phyloP scores from a whole-genome alignment of 2,113 vertebrate genomes.

The Apeltes quadracus region DNA sequence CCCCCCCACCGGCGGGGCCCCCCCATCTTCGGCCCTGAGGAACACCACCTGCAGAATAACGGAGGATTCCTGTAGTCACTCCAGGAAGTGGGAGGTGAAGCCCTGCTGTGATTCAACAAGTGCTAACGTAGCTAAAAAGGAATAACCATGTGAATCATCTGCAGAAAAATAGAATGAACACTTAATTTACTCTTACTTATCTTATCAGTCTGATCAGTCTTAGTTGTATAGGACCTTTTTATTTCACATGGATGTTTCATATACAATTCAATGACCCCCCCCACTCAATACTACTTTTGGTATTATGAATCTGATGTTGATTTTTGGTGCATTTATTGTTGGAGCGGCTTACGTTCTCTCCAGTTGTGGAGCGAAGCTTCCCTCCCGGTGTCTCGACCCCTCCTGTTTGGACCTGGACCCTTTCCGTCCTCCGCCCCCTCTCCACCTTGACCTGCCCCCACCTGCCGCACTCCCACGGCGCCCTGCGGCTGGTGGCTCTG shows the following conservation, averaged over 20 bases:
- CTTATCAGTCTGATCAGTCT: background rate
- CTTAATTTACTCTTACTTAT: background rate
- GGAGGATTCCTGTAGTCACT: background rate
- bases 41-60: conserved; percentile 56
- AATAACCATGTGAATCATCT: background rate
- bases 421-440: conserved; percentile 69
- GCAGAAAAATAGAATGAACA: background rate
- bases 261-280: background rate
- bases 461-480: conserved; percentile 51
- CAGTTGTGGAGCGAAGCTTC: conserved; percentile 49
- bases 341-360: conserved; percentile 66
- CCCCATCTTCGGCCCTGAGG: conserved; percentile 37
- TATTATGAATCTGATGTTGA: too few relatives aligned
- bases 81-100: background rate
- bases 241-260: background rate
- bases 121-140: too few relatives aligned
- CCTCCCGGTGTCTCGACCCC: conserved; percentile 41
- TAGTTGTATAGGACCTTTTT: background rate
- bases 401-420: conserved; percentile 50
- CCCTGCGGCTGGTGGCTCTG: conserved; percentile 18
- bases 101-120: background rate
- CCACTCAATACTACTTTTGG: too few relatives aligned
- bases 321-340: too few relatives aligned
- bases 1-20: background rate
- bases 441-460: conserved; percentile 77